Evolutionary conservation across 2,888 invertebrate genomes (phyloP), one percentile per base, ranked within the genome.

Genomic region (Coremacera marginata): DNA sequence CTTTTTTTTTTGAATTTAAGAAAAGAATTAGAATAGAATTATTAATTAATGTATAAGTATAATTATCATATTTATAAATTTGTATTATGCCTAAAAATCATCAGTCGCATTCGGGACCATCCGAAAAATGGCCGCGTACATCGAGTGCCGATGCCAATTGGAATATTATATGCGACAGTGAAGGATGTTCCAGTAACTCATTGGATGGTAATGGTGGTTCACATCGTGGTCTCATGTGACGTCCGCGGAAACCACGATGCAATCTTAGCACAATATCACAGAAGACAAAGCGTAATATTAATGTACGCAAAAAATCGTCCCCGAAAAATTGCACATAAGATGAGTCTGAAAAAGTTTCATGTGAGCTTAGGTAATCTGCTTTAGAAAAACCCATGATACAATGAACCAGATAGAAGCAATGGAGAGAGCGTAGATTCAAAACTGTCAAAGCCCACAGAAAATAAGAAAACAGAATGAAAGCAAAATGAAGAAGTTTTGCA

Each of bases 231-330:
- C 95, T 93, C 90, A 95, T 95, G 85, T 94, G 94, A n/a, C 95
- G 93, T 79, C 95, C 94, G 86, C 96, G 92, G 89, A 94, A 94
- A 77, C 94, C 94, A 81, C 96, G 93, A 90, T 98, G 98, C 86
- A 96, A 92, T 82, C 96, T 94, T 82, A 98, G 91, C 70, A 96
- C 95, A 84, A 96, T 94, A 91, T 96, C 95, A 91, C 98, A 98
- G 92, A 98, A 98, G 81, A 98, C 94, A 91, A 95, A 98, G 80
- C 98, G 94, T 81, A 97, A 91, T 81, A 98, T 92, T 80, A 98
- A 90, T 79, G 97, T 92, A 79, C 98, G 94, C 82, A 98, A 92
- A 90, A 98, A 98, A 87, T 98, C 98, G 90, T 98, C 98, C 60
- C 97, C 96, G 90, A 98, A 95, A 90, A 98, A 98, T 90, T 96